Percentiles rank a stretch among this genome's conserved stretches.
Conservation (phyloP, 2,888 invertebrate species). For the Drosophila infuscata region DNA sequence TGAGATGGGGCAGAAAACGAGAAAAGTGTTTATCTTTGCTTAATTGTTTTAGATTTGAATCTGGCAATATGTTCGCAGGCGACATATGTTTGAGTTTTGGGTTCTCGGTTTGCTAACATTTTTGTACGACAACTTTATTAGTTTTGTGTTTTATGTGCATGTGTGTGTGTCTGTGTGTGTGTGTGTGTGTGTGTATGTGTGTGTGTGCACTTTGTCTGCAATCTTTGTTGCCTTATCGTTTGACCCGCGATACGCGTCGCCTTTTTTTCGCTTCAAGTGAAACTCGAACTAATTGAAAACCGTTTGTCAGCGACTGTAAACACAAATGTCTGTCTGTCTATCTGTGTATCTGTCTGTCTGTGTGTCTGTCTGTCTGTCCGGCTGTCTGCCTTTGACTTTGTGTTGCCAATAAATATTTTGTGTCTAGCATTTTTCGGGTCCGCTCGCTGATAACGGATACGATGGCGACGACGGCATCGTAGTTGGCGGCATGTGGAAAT, state of each 20-base stretch:
- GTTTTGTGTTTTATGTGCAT: constrained; percentile 46
- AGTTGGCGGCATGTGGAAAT: constrained; percentile 35
- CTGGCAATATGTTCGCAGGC: constrained; percentile 60
- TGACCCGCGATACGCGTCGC: constrained; percentile 66
- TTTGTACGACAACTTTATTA: constrained; percentile 77
- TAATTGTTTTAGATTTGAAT: constrained; percentile 82
- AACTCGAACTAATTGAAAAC: constrained; percentile 73
- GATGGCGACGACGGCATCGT: constrained; percentile 25
- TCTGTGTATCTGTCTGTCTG: constrained; percentile 2
- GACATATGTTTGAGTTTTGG: constrained; percentile 62
- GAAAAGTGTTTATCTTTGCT: constrained; percentile 63
- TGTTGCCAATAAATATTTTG: constrained; percentile 57
- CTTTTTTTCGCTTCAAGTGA: constrained; percentile 45
- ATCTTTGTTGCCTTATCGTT: constrained; percentile 59
- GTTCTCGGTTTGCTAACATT: constrained; percentile 45
- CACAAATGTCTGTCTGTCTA: constrained; percentile 41
- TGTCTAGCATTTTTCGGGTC: constrained; percentile 34
- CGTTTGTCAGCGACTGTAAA: constrained; percentile 77
- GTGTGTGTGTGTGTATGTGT: constrained; percentile 25
- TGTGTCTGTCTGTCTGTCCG: background rate
- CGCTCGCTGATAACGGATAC: constrained; percentile 53
- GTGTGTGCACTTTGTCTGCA: constrained; percentile 63
- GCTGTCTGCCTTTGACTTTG: background rate
- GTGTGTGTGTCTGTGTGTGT: constrained; percentile 5
- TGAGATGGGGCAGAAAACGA: constrained; percentile 18